Evolutionary conservation across 1,140 invertebrate species (phyloP), one percentile per base, ranked within the genome.

Genomic region (Teleopsis dalmanni): DNA sequence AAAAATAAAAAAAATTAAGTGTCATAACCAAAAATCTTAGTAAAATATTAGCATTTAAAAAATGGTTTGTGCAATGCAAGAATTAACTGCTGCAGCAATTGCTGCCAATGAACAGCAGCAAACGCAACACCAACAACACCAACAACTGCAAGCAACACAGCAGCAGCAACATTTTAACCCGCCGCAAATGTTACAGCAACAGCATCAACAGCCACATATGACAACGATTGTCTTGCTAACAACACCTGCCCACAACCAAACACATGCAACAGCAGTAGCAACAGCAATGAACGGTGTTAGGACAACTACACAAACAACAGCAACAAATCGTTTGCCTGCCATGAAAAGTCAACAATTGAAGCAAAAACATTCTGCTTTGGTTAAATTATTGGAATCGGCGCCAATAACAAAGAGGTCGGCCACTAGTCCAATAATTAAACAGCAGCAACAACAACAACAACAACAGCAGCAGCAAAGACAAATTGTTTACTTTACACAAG

Each of bases 61-160:
- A 58, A 70, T 70, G 66, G 66, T 69, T 65, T 70, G 66, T 62
- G 66, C 63, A 59, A 68, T 68, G 55, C 65, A 69, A 56, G 65
- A 67, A 42, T 29, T 56, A 27, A 48, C 50, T 23, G 38, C 50
- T 34, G 42, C 49, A 31, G 35, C 49, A 43, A 40, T 56, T 41
- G 27, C 29, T 11, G 36, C 34, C 25, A 45, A 18, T n/a, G 41
- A 44, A 25, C 23, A 21, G 14, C 58, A 57, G 31, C 58, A 61
- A n/a, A 52, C 59, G 14, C 57, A 55, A n/a, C 55, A 60, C 14
- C 47, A 44, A 9, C 58, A 53, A 31, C 57, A 59, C 10, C 53
- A 58, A 9, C 57, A 55, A 10, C 55, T 55, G 23, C 41, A 48
- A 49, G 40, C 48, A 50, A 34, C 45, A 45, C 9, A 45, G 36